Evolutionary conservation across 2,797 vertebrate genomes (phyloP), one percentile per base, ranked within the genome.

Genomic region (Buphagus erythrorhynchus): DNA sequence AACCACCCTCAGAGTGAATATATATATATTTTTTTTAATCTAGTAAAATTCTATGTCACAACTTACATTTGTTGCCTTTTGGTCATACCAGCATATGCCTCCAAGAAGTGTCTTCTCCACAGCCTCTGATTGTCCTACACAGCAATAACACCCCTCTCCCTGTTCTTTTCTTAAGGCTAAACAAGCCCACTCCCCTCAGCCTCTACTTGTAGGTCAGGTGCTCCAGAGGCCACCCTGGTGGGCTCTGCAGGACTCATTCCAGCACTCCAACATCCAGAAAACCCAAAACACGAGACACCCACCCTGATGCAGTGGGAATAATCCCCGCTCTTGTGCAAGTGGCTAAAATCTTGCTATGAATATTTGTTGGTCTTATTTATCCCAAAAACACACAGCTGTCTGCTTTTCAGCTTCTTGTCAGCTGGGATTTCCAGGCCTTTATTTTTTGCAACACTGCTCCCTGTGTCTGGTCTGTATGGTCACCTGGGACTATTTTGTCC

Each of bases 11-110:
- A 48, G 0, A 0, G 15, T 66, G 35, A 93, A 49, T 57, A 72
- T 4, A n/a, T n/a, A n/a, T n/a, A n/a, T n/a, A n/a, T 49, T 4
- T 52, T 71, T 33, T 45, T 45, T 31, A 12, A 42, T 62, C 38
- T 48, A 57, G 57, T 65, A 61, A 75, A 68, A 78, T 24, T 62
- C 58, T 62, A 1, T 4, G 25, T 51, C 6, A 6, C 16, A 75
- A n/a, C 72, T 65, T 86, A 48, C 21, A 76, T 77, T 69, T 74
- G 5, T 38, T 82, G n/a, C 31, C 45, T 79, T 51, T 84, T 76
- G 38, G 28, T 54, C 11, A 14, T 16, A n/a, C 17, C 49, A 42
- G 17, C 0, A 2, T 3, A 10, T 33, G 28, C 29, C 52, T 85
- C 43, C 0, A 1, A 82, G 81, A 59, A 51, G 49, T 42, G 5